Base-by-base conservation (phyloP, 2,113 vertebrate genomes). In the Tetrao urogallus region DNA sequence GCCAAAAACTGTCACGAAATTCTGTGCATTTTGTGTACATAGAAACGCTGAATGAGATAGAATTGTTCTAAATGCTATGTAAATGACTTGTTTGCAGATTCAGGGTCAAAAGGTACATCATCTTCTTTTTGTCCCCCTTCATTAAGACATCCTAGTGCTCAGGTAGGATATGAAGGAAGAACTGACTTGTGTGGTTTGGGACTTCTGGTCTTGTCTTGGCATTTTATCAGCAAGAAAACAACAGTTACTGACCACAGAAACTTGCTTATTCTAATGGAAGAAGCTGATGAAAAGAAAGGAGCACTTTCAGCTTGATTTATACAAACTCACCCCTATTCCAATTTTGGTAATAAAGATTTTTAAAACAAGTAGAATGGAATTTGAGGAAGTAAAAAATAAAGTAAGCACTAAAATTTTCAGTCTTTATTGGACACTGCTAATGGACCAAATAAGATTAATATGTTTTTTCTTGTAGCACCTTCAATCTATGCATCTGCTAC, bases 201-300 rank as follows among this genome's bases (percentile, higher is more conserved):
- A 67, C 3, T 78, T 89, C 19, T 72, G 75, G 5, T 1, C 11
- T 77, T 58, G 2, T n/a, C 50, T 61, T 67, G 8, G 21, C 7
- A 19, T 77, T 87, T 81, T 63, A 66, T 57, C 13, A 43, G 5
- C 10, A 61, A 58, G 28, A 74, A 30, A 57, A 7, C 76, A 20
- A 73, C 3, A 85, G 56, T 45, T 61, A 1, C 34, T 65, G 11
- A 3, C 16, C 30, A 67, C 13, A 73, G 77, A 56, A 30, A 4
- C 13, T 3, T 15, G 25, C 56, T 76, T 80, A 43, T 32, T 6
- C 10, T 47, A 36, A 11, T 3, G 15, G 7, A 64, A 71, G 75
- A 50, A 0, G 0, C 19, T 65, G 22, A n/a, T 24, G 8, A 6
- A 1, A 18, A 16, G 30, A 20, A 63, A 25, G 0, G 3, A 38